Percentiles rank a stretch among this genome's conserved stretches.
phyloP scores from a whole-genome alignment of 2,797 vertebrate genomes.

The Brachyrhaphis roseni region DNA sequence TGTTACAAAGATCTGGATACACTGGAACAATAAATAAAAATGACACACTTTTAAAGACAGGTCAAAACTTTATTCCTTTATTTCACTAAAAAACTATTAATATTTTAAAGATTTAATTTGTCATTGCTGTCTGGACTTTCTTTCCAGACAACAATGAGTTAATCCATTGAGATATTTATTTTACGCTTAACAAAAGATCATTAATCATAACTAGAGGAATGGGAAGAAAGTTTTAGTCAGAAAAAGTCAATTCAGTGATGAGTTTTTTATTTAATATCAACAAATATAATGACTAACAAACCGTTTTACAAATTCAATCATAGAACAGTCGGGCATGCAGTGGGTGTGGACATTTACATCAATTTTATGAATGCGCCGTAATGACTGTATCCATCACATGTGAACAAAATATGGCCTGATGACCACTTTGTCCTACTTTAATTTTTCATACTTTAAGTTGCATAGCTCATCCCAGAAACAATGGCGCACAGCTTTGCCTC shows the following conservation, averaged over 20 bases:
- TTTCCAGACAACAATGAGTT: background rate
- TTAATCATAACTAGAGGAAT: slow-evolving; percentile 59
- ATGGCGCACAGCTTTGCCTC: too few species aligned
- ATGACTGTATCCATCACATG: slow-evolving; percentile 75
- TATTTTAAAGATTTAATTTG: background rate
- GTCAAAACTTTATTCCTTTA: background rate
- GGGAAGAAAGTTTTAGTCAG: slow-evolving; percentile 2
- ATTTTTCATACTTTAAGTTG: slow-evolving; percentile 27
- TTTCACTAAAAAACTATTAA: background rate
- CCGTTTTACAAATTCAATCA: slow-evolving; percentile 53
- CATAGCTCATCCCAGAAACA: background rate
- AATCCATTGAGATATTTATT: slow-evolving; percentile 24
- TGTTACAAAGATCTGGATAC: slow-evolving; percentile 90
- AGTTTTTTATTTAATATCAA: slow-evolving; percentile 47
- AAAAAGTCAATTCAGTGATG: slow-evolving; percentile 24
- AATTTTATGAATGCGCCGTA: slow-evolving; percentile 62
- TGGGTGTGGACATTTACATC: slow-evolving; percentile 71
- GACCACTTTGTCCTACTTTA: slow-evolving; percentile 66
- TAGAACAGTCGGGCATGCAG: slow-evolving; percentile 45
- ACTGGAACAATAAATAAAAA: slow-evolving; percentile 77
- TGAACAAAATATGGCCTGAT: slow-evolving; percentile 39
- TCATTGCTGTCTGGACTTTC: background rate
- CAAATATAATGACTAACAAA: slow-evolving; percentile 43
- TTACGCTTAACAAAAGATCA: slow-evolving; percentile 25
- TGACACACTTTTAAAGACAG: background rate